Evolutionary conservation across 2,797 vertebrate species (phyloP), one percentile per base, ranked within the genome.

Genomic region (Crocidura indochinensis): DNA sequence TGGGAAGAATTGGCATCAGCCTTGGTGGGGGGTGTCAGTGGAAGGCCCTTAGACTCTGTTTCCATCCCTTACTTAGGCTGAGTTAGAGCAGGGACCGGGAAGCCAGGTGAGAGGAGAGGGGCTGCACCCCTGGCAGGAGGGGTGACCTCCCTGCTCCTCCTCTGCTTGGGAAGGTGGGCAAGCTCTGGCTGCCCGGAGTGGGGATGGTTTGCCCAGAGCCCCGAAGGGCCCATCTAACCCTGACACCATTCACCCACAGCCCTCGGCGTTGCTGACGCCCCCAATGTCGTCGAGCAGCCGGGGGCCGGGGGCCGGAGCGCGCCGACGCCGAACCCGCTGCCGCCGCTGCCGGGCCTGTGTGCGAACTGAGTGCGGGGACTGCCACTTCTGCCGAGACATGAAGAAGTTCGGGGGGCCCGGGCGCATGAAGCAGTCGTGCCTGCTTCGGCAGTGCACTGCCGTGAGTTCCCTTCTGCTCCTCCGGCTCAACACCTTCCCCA

Each of bases 351-450:
- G 99, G 97, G 98, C 99, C 97, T 99, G 99, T 98, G 98, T 98
- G 98, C 98, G 98, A 96, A 99, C 98, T 1, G 99, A 99, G 98
- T 99, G 99, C 92, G 99, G 99, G 68, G 99, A 99, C 98, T 99
- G 99, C 96, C 98, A 99, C 98, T 99, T 99, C 98, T 99, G 99
- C 93, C 98, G 99, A 96, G 99, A 99, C 98, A 99, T 99, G 99
- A 99, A 99, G 98, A 99, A 99, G 97, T 99, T 99, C 0, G 99
- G 99, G 73, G 99, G 99, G 0, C 99, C 99, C 0, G 99, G 99
- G 46, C 98, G 98, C 78, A 99, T 99, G 99, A 99, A 99, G 97
- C 99, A 99, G 98, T 99, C 99, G 94, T 99, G 99, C 95, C 98
- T 99, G 84, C 98, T 98, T 94, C 97, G 99, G 93, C 99, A 99